Evolutionary conservation across 2,888 invertebrate species (phyloP), one percentile per base, ranked within the genome.

Genomic region (Drosophila pegasa): DNA sequence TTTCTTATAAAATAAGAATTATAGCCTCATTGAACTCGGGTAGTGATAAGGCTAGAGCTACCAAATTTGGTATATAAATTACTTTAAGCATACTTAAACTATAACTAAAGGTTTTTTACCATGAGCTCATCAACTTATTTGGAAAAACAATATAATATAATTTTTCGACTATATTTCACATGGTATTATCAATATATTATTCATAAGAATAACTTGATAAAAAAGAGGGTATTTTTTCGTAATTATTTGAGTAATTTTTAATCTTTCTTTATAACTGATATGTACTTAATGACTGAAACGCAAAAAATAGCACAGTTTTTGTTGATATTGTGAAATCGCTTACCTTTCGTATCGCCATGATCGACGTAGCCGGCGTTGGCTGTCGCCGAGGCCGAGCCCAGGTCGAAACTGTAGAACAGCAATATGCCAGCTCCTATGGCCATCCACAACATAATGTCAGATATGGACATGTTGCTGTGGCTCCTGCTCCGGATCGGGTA

Each of bases 341-440:
- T 83, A 92, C 92, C 92, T 92, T 92, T 92, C 86, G 91, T 92
- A 81, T 92, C 90, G 63, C 90, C 92, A 73, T 88, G 87, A 78
- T 92, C 92, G 56, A 90, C 90, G 65, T 92, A 92, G 75, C 92
- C 92, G 60, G 91, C 86, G 65, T 89, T 90, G 58, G 88, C 78
- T 54, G 86, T 86, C 50, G 80, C 84, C 43, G 88, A 82, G 62
- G 78, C 80, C 57, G 77, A 61, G 52, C 54, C 62, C 60, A 59
- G 56, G 59, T 69, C 54, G 59, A 72, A 61, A 70, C 74, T 41
- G 71, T 71, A 70, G 69, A 85, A 72, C 80, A 90, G 81, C 69
- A 71, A 45, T 69, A 78, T 74, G 68, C 66, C 71, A n/a, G 35
- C 38, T 35, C 29, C 61, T 58, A 75, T 20, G 8, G n/a, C 37